Evolutionary conservation across 2,888 invertebrate genomes (phyloP).

Genomic region (Podabrus alpinus): DNA sequence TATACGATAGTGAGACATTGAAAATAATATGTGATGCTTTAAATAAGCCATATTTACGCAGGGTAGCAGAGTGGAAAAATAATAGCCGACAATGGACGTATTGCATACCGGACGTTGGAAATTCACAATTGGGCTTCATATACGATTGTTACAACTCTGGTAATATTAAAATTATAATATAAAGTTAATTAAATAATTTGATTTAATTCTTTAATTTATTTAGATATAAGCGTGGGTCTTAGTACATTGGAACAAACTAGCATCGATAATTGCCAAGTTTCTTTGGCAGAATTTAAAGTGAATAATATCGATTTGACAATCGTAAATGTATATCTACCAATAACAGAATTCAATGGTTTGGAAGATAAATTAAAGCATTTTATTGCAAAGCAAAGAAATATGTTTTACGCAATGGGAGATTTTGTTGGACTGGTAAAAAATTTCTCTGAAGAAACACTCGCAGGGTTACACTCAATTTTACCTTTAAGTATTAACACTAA

Average conservation of each 20-base stretch:
- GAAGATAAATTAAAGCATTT: constrained; percentile 17
- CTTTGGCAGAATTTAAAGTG: constrained; percentile 58
- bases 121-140: constrained; percentile 54
- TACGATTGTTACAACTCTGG: constrained; percentile 53
- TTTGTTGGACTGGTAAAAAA: constrained; percentile 37
- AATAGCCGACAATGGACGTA: constrained; percentile 71
- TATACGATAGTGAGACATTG: constrained; percentile 68
- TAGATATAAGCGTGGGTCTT: constrained; percentile 14
- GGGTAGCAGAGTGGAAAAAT: constrained; percentile 68
- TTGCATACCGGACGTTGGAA: constrained; percentile 52
- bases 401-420: constrained; percentile 49
- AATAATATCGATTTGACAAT: constrained; percentile 58
- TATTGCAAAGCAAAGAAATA: constrained; percentile 38
- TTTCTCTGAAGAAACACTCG: constrained; percentile 37
- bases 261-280: constrained; percentile 20
- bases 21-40: constrained; percentile 72
- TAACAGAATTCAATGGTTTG: constrained; percentile 9
- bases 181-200: constrained; percentile 4
- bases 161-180: background rate
- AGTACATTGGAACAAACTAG: constrained; percentile 20
- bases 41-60: constrained; percentile 65
- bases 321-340: constrained; percentile 51
- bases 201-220: background rate
- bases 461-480: constrained; percentile 43
- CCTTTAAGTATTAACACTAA: constrained; percentile 46